Evolutionary conservation across 2,797 vertebrate genomes (phyloP), one percentile per base, ranked within the genome.

Genomic region (Falco concolor): DNA sequence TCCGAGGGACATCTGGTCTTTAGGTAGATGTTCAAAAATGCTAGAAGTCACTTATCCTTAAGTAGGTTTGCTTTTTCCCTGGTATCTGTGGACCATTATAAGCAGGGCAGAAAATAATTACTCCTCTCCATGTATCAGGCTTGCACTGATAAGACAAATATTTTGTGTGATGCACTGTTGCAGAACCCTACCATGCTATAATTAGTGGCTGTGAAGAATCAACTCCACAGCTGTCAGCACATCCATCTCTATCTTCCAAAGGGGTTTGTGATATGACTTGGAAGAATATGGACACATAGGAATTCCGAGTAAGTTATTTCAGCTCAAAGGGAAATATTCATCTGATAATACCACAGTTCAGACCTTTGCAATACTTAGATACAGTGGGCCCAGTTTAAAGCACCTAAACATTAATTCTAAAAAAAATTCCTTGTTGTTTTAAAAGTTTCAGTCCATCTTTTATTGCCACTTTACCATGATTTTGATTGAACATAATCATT

Each of bases 141-240:
- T 77, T 80, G 32, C 84, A 57, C 44, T 42, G 79, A 85, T 94
- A 68, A 94, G 59, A 72, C 32, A 93, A 90, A 73, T 94, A 96
- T 80, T 94, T 89, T 21, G 25, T 70, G 38, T 61, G 61, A 75
- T 79, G 52, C 32, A 49, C 86, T 74, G 28, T 23, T 82, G 72
- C 42, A 77, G 70, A 92, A 76, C 40, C 81, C 38, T 68, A 47
- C 40, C 36, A 7, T 50, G 80, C 84, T 96, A 88, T 84, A 96
- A 90, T 92, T 93, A 96, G 86, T 1, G 1, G 40, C 59, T 11
- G 7, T 59, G 81, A 94, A 93, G 44, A 84, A 69, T 79, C 64
- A 83, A 27, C 74, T 87, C 75, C 63, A 92, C 89, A 95, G 76
- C 81, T 96, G 81, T 84, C 87, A 95, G 85, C 76, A 92, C 72